These are phyloP conservation scores for Lasiurus cinereus DNA, from an alignment of 2,113 vertebrate genomes.

Conservation along the genomic window DNA sequence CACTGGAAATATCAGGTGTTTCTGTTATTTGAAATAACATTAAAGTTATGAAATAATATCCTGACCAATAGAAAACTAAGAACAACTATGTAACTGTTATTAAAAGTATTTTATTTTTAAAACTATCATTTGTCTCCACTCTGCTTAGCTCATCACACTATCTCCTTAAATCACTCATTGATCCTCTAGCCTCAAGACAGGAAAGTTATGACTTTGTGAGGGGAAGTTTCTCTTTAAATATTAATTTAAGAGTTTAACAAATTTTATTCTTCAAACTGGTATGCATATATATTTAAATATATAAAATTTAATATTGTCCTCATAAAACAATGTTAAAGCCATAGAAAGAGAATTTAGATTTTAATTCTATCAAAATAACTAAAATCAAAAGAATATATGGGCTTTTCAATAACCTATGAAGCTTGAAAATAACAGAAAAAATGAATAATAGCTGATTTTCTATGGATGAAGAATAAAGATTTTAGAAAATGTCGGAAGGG, in stretches of 20 bases:
- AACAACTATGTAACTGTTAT: background rate
- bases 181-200: background rate
- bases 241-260: conserved; percentile 21
- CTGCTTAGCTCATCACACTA: background rate
- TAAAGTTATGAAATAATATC: conserved; percentile 38
- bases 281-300: conserved; percentile 15
- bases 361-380: conserved; percentile 40
- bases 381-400: conserved; percentile 20
- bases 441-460: conserved; percentile 26
- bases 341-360: conserved; percentile 5
- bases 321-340: conserved; percentile 45
- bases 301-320: conserved; percentile 7
- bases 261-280: conserved; percentile 10
- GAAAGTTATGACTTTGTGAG: background rate
- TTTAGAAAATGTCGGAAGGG: conserved; percentile 13
- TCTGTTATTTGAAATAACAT: conserved; percentile 20
- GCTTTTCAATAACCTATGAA: conserved; percentile 31
- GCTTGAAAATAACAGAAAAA: conserved; percentile 45
- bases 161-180: background rate
- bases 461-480: conserved; percentile 35
- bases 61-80: conserved; percentile 15
- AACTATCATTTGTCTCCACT: conserved; percentile 32
- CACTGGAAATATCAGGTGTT: background rate
- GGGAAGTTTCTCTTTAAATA: conserved; percentile 25
- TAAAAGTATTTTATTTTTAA: conserved; percentile 38